Evolutionary conservation across 2,113 vertebrate species (phyloP), one percentile per base, ranked within the genome.

Genomic region (Rissa tridactyla): DNA sequence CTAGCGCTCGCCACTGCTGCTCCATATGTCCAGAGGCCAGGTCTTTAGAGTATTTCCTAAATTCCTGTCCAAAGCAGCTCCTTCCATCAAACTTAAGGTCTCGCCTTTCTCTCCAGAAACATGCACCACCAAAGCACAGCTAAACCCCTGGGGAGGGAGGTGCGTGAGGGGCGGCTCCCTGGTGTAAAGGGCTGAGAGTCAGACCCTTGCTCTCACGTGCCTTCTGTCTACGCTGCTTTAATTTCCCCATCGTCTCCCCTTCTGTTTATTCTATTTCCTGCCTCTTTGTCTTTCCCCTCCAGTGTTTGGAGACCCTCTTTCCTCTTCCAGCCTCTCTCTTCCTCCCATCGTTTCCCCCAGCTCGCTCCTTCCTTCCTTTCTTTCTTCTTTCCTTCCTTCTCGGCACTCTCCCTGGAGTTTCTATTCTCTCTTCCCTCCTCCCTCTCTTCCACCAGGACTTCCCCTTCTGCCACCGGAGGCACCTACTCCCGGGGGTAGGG

Each of bases 191-290:
- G 18, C 51, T 76, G 55, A 75, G 51, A 71, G 44, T 38, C 73
- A 91, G 91, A 52, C 25, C 42, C 57, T 55, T 70, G 47, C 65
- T 79, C 51, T 80, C 34, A 81, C 40, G 27, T 25, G 47, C 17
- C 38, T 81, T 71, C 61, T 84, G 70, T 61, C 80, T 30, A 47
- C 25, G 27, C 69, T 25, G 36, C 44, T 93, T 83, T 79, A 44
- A 86, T 84, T 89, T 96, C 72, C 70, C 15, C 36, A 38, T 75
- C 10, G 1, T 83, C 72, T 91, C 16, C 27, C 32, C 26, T 66
- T 73, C 73, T 95, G n/a, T 85, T 95, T 91, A 58, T 95, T 95
- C 94, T 94, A 89, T 94, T 92, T 95, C 95, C 83, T 95, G 65
- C 80, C 72, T 89, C 91, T 92, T 96, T 95, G 86, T 96, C 66